Percentiles rank a stretch among this genome's conserved stretches.
These are phyloP conservation scores for Muricea muricata DNA, from an alignment of 92 coral and sea anemone species.

Conservation along the genomic window DNA sequence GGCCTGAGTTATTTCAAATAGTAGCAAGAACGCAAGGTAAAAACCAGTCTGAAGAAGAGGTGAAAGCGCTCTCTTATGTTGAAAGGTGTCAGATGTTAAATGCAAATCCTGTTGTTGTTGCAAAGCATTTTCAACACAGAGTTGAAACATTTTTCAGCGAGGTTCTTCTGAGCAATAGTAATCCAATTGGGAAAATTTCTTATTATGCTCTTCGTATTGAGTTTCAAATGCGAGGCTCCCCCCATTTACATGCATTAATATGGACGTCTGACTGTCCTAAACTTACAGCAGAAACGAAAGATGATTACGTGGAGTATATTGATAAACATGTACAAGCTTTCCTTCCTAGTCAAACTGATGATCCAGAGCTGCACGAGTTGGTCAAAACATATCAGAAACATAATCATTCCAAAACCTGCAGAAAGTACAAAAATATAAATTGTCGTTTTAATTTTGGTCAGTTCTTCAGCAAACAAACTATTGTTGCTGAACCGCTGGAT, in stretches of 20 bases:
- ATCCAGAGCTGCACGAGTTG: neutral
- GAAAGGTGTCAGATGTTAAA: neutral
- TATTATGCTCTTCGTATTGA: neutral
- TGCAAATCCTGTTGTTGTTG: neutral
- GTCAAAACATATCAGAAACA: neutral
- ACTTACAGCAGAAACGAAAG: neutral
- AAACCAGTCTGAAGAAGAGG: neutral
- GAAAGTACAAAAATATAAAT: neutral
- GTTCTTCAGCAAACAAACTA: neutral
- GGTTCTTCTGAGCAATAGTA: neutral
- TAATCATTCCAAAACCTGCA: neutral
- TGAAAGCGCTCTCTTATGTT: neutral
- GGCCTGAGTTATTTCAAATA: no score
- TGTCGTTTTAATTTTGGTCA: neutral
- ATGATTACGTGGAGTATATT: neutral
- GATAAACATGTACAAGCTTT: neutral
- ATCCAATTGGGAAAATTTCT: neutral
- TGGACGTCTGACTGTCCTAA: neutral
- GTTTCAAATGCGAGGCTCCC: neutral
- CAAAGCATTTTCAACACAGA: neutral
- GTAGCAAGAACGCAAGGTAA: neutral
- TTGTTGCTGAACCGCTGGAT: neutral
- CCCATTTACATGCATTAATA: neutral
- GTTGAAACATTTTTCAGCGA: neutral
- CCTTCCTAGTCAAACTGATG: neutral